These are phyloP conservation scores for Spongilla lacustris DNA, from an alignment of 37 sponge, comb jelly and placozoan genomes.

Conservation along the genomic window DNA sequence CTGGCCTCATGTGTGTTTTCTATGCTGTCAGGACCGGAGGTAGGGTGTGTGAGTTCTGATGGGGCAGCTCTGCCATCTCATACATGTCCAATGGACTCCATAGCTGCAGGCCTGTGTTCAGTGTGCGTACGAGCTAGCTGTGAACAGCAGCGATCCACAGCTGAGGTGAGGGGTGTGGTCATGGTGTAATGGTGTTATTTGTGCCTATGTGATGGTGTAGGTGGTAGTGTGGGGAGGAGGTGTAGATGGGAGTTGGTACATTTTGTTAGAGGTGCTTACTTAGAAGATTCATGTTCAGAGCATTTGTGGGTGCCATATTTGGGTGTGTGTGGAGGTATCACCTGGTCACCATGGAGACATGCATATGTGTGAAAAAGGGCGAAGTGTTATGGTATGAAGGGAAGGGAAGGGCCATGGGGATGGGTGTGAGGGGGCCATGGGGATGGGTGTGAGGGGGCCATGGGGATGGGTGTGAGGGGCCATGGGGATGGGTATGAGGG, in stretches of 20 bases:
- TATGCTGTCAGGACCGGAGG: not conserved
- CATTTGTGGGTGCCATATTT: not conserved
- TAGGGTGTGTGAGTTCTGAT: not conserved
- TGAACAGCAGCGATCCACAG: not conserved
- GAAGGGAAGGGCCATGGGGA: no score
- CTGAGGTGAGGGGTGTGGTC: not conserved
- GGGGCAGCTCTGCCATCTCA: not conserved
- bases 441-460: no score
- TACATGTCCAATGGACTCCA: not conserved
- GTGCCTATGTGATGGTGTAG: conserved; percentile 3
- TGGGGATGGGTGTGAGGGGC: no score
- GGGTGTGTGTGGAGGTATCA: not conserved
- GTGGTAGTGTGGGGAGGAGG: not conserved
- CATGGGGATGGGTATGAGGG: no score
- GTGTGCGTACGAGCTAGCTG: not conserved
- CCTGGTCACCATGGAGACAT: not conserved
- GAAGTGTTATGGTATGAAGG: not conserved
- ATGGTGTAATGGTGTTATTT: not conserved
- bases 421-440: no score
- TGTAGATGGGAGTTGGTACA: not conserved
- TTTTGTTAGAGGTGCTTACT: no score
- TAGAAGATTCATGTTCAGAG: no score
- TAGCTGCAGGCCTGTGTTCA: not conserved
- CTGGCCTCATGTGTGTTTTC: not conserved
- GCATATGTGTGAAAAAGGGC: not conserved